Base-by-base conservation (phyloP, 2,888 invertebrate genomes). In the Cyclophora albipunctata region DNA sequence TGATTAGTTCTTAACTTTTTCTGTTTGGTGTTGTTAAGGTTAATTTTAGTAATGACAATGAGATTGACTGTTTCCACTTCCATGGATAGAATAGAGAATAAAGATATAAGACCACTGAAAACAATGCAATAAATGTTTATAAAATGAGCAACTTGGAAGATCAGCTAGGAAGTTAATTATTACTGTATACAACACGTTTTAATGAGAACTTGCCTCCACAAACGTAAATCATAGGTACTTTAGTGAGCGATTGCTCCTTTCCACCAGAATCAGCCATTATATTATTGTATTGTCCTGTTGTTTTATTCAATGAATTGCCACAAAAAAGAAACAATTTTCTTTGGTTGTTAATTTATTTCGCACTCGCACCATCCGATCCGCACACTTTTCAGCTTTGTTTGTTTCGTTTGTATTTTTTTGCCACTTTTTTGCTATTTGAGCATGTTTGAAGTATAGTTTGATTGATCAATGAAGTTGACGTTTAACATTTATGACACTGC, bases 211-310 rank as follows among this genome's bases (percentile, higher is more conserved):
- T 90, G 96, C 96, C 97, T 73, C 97, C 97, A 81, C 97, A 98
- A 67, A 97, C 96, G 69, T 98, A 98, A 20, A 97, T 95, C 96
- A 97, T 97, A 0, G 96, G 95, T 45, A 94, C 93, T 84, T 96
- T 96, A 0, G 92, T 88, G 2, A 92, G 91, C 3, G 92, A 88
- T 52, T 90, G 90, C 43, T 94, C 93, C 75, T 94, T 94, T 53
- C 90, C 91, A 57, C 89, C 90, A 3, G 91, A 84, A 64, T 93
- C 93, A 42, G 93, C 92, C 93, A 93, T 93, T 34, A 5, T 62
- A 7, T 34, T 2, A 34, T 42, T 20, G 1, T 20, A 20, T 20
- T 20, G 20, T 20, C 20, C 20, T 20, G 40, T 40, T 43, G 5
- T 4, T 33, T 40, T 43, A 48, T 20, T 20, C 20, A 20, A 20